Evolutionary conservation across 2,888 invertebrate genomes (phyloP).

Genomic region (Eupithecia centaureata): DNA sequence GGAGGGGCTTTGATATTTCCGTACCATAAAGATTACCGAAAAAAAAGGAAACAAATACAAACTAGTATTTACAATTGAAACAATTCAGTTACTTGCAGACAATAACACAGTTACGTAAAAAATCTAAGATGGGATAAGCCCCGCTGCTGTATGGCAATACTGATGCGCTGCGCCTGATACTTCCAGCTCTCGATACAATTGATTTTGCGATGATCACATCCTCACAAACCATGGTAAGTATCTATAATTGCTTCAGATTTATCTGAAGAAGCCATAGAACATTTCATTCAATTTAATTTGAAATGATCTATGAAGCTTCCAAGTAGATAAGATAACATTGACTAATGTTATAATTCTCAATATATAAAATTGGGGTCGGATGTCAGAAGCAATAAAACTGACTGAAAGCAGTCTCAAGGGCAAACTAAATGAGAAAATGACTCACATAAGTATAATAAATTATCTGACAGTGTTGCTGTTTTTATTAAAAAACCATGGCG

Average conservation of each 20-base stretch:
- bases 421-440: constrained; percentile 23
- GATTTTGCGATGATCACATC: neutral
- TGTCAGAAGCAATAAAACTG: constrained; percentile 41
- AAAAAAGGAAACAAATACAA: no score
- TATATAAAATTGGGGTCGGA: constrained; percentile 42
- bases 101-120: no score
- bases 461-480: constrained; percentile 12
- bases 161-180: no score
- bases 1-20: no score
- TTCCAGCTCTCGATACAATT: no score
- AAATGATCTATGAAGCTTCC: constrained; percentile 20
- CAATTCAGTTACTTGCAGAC: no score
- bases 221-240: neutral
- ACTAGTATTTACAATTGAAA: no score
- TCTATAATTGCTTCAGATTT: neutral
- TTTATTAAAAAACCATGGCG: neutral
- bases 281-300: constrained; percentile 12
- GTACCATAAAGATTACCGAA: no score
- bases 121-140: no score
- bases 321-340: constrained; percentile 15
- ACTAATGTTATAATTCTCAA: constrained; percentile 19
- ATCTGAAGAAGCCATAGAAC: neutral
- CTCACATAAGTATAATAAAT: constrained; percentile 28
- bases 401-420: constrained; percentile 32
- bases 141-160: no score